These are phyloP conservation scores for Chrysemys picta DNA, from an alignment of 2,113 vertebrate genomes.

Conservation along the genomic window DNA sequence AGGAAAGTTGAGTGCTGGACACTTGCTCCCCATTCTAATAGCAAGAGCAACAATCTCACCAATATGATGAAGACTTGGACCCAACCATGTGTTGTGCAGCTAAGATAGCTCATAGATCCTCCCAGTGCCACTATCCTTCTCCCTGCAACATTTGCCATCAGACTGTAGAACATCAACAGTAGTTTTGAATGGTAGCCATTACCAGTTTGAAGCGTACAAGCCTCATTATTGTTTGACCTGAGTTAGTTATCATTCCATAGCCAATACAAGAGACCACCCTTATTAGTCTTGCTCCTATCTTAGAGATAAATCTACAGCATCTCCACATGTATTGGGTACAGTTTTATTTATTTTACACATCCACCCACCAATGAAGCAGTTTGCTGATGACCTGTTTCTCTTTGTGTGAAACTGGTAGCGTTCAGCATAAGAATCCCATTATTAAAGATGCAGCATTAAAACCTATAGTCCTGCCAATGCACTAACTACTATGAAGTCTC, in stretches of 20 bases:
- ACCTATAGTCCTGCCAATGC: not conserved
- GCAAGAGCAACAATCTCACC: not conserved
- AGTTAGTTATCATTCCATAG: not conserved
- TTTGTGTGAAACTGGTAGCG: not conserved
- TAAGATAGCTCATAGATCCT: not conserved
- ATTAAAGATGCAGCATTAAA: not conserved
- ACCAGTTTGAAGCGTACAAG: not conserved
- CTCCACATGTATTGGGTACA: not conserved
- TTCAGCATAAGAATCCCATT: not conserved
- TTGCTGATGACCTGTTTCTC: not conserved
- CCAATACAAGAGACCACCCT: not conserved
- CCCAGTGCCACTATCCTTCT: not conserved
- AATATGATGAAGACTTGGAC: not conserved
- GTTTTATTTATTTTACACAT: not conserved
- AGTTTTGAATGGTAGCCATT: not conserved
- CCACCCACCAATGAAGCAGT: not conserved
- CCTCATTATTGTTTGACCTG: not conserved
- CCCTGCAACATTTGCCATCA: not conserved
- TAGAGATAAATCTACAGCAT: not conserved
- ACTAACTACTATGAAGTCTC: not conserved
- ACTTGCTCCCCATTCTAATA: rapidly evolving
- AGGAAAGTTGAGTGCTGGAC: not conserved
- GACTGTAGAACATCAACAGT: not conserved
- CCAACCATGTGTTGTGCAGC: not conserved
- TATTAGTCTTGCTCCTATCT: not conserved